Conservation (phyloP, 1,140 invertebrate genomes). For the Brachionus rotundiformis region DNA sequence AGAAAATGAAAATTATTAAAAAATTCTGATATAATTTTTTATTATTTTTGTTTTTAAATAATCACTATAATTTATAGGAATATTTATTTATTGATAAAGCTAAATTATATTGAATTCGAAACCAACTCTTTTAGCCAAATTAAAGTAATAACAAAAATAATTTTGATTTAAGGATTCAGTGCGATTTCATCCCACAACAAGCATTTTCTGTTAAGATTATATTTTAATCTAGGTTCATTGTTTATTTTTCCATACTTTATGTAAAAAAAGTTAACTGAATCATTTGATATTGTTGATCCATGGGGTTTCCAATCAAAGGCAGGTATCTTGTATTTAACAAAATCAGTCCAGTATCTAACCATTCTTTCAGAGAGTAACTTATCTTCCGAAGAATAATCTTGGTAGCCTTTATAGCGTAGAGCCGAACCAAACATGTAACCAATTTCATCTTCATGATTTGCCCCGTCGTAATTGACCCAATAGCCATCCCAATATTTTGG, state of each 20-base stretch:
- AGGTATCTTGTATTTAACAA: constrained; percentile 54
- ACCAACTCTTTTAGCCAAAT: too few relatives aligned
- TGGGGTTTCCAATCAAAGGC: not conserved
- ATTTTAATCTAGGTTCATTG: not conserved
- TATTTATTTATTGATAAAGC: too few relatives aligned
- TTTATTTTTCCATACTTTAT: not conserved
- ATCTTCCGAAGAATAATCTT: constrained; percentile 51
- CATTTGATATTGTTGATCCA: not conserved
- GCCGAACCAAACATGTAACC: constrained; percentile 56
- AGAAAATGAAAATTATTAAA: too few relatives aligned
- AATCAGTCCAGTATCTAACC: constrained; percentile 58
- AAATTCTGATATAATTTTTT: too few relatives aligned
- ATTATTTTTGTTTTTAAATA: too few relatives aligned
- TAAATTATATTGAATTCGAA: too few relatives aligned
- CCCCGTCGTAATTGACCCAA: constrained; percentile 52
- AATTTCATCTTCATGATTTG: constrained; percentile 58
- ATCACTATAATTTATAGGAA: too few relatives aligned
- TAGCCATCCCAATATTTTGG: not conserved
- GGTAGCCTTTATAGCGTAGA: not conserved
- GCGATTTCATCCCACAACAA: not conserved
- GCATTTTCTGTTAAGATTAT: not conserved
- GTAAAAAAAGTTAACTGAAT: not conserved
- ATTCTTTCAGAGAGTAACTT: constrained; percentile 54
- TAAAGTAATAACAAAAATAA: too few relatives aligned
- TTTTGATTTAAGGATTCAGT: not conserved